A percentile compares a stretch with the other conserved stretches of the same genome.
phyloP scores from a whole-genome alignment of 2,888 invertebrate genomes.

The Yponomeuta plumbellus region DNA sequence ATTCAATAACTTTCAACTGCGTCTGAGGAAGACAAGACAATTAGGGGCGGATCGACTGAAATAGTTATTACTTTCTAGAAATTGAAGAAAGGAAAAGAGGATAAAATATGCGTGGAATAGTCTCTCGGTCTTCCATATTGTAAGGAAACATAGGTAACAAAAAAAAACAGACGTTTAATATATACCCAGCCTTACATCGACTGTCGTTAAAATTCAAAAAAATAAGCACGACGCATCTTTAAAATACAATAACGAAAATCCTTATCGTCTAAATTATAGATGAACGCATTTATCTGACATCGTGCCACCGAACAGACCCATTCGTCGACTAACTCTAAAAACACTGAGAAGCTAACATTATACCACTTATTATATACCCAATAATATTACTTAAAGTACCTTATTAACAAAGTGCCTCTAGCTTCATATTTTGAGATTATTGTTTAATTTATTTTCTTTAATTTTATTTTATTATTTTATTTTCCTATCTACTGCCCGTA shows the following conservation, averaged over 20 bases:
- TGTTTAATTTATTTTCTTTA: slow-evolving; percentile 50
- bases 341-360: slow-evolving; percentile 74
- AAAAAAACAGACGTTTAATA: too few relatives aligned
- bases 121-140: too few relatives aligned
- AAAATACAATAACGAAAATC: background rate
- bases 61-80: too few relatives aligned
- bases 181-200: too few relatives aligned
- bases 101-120: too few relatives aligned
- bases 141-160: too few relatives aligned
- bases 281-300: slow-evolving; percentile 58
- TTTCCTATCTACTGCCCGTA: slow-evolving; percentile 65
- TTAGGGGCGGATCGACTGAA: too few relatives aligned
- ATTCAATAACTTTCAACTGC: too few relatives aligned
- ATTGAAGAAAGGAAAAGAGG: too few relatives aligned
- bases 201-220: too few relatives aligned
- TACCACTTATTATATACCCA: slow-evolving; percentile 53
- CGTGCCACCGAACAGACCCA: slow-evolving; percentile 66
- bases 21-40: too few relatives aligned
- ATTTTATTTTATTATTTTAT: slow-evolving; percentile 53
- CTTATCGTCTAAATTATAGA: background rate
- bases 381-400: slow-evolving; percentile 35
- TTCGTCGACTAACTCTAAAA: slow-evolving; percentile 76
- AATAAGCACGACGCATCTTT: background rate
- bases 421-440: slow-evolving; percentile 44
- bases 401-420: slow-evolving; percentile 54